phyloP scores from a whole-genome alignment of 2,888 invertebrate species.

The Acronicta psi region DNA sequence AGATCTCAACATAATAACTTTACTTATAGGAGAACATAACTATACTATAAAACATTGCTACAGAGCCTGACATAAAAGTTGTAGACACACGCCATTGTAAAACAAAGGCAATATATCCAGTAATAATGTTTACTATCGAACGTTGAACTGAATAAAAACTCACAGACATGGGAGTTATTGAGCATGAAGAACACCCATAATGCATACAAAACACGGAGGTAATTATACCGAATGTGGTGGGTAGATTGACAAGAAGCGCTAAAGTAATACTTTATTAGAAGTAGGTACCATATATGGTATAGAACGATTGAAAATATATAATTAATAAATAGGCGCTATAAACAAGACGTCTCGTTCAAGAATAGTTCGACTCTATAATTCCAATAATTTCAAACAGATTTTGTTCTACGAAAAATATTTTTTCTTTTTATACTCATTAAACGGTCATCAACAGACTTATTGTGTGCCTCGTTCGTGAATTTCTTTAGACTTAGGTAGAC shows the following conservation, averaged over 20 bases:
- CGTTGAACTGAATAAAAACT: slow-evolving; percentile 50
- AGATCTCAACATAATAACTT: background rate
- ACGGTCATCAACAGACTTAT: too few relatives aligned
- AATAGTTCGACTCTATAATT: too few relatives aligned
- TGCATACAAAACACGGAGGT: slow-evolving; percentile 12
- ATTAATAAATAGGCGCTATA: slow-evolving; percentile 24
- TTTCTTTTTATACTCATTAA: too few relatives aligned
- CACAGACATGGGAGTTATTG: slow-evolving; percentile 18
- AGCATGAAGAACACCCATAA: slow-evolving; percentile 42
- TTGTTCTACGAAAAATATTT: too few relatives aligned
- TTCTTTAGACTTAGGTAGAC: too few relatives aligned
- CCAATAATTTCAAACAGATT: too few relatives aligned
- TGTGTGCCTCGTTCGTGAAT: too few relatives aligned
- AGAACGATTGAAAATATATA: slow-evolving; percentile 11
- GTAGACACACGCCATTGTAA: slow-evolving; percentile 21
- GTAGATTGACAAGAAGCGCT: slow-evolving; percentile 7
- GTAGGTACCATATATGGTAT: slow-evolving; percentile 20
- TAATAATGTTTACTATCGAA: slow-evolving; percentile 39
- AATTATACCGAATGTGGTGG: slow-evolving; percentile 19
- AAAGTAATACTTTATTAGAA: slow-evolving; percentile 8
- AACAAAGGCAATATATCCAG: slow-evolving; percentile 19
- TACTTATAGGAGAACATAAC: background rate
- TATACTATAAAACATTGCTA: background rate
- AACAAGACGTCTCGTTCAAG: background rate
- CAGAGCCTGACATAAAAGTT: slow-evolving; percentile 11